Evolutionary conservation across 2,888 invertebrate genomes (phyloP).

Genomic region (Acrocera orbiculus): DNA sequence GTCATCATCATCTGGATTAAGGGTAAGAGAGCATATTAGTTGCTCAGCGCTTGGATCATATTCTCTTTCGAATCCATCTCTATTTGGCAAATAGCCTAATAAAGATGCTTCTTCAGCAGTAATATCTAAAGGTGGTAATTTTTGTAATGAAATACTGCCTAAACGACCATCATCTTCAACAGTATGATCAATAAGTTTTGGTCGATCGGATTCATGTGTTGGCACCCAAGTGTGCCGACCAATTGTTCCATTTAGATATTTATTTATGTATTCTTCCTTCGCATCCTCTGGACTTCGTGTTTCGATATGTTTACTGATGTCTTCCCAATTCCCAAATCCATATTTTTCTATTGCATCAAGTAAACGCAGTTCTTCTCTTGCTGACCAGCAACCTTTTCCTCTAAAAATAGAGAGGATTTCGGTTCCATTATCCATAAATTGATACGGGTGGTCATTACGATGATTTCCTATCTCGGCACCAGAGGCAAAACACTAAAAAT

Average conservation of each 20-base stretch:
- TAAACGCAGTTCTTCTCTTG: conserved; percentile 73
- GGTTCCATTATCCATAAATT: conserved; percentile 64
- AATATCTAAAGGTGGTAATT: conserved; percentile 64
- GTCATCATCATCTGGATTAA: conserved; percentile 77
- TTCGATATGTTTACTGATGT: conserved; percentile 78
- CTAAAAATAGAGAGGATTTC: conserved; percentile 66
- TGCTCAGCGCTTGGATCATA: conserved; percentile 86
- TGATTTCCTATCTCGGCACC: conserved; percentile 88
- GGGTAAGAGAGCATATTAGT: conserved; percentile 64
- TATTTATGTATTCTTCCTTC: conserved; percentile 75
- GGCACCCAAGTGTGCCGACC: conserved; percentile 74
- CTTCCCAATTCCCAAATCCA: conserved; percentile 94
- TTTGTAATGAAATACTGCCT: conserved; percentile 44
- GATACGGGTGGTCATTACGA: conserved; percentile 74
- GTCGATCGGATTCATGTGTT: conserved; percentile 47
- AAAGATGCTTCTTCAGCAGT: conserved; percentile 70
- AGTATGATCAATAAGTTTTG: conserved; percentile 55
- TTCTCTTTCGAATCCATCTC: conserved; percentile 93
- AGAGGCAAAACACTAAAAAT: conserved; percentile 86
- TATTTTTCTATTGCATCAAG: conserved; percentile 87
- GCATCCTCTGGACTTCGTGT: conserved; percentile 80
- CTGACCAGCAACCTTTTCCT: conserved; percentile 72
- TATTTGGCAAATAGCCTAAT: conserved; percentile 83
- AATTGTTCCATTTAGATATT: conserved; percentile 78
- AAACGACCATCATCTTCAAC: conserved; percentile 60